Evolutionary conservation across 2,113 vertebrate genomes (phyloP).

Genomic region (Choloepus hoffmanni): DNA sequence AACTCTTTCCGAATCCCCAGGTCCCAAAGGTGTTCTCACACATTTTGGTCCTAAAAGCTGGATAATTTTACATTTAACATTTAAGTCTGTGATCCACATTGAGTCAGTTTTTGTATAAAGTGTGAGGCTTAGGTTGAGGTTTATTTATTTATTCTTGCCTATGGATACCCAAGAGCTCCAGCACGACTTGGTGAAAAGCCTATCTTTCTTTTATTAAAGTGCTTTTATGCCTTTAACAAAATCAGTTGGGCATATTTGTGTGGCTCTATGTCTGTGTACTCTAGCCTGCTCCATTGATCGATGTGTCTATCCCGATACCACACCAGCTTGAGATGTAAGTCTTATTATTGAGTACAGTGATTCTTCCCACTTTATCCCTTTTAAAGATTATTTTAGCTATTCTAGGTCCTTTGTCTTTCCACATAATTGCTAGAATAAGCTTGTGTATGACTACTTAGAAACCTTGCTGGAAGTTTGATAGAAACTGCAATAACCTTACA

Average conservation of each 20-base stretch:
- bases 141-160: not conserved
- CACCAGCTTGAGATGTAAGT: not conserved
- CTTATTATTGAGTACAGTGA: not conserved
- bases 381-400: slow-evolving; percentile 25
- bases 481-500: not conserved
- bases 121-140: not conserved
- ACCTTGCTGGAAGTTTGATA: not conserved
- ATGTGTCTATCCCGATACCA: not conserved
- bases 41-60: not conserved
- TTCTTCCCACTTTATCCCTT: slow-evolving; percentile 34
- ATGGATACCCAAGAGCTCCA: not conserved
- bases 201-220: not conserved
- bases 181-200: not conserved
- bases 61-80: not conserved
- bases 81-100: not conserved
- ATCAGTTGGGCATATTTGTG: not conserved
- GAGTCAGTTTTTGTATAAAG: not conserved
- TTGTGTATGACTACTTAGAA: not conserved
- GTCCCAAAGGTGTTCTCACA: not conserved
- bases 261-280: not conserved
- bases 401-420: slow-evolving; percentile 3
- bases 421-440: not conserved
- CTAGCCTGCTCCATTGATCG: not conserved
- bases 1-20: not conserved
- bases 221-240: not conserved